Base-by-base conservation (phyloP, 2,888 invertebrate species). In the Aethes cnicana region DNA sequence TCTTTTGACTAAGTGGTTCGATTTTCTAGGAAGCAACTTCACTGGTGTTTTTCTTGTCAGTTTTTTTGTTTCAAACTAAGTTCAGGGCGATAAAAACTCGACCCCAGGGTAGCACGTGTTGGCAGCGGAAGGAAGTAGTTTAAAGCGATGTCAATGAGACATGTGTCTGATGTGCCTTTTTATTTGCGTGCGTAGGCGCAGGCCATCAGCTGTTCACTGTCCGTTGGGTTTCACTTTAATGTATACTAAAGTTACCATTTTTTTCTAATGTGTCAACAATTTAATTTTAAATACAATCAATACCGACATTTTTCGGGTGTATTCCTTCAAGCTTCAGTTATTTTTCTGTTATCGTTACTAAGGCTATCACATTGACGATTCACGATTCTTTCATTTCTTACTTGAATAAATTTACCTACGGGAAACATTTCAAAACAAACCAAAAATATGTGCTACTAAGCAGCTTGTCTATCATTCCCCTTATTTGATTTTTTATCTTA, bases 71-170 rank as follows among this genome's bases (percentile, higher is more conserved):
- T 39, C 14, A 3, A 23, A 1, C n/a, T 39, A 3, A 37, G 8
- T 37, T 37, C 4, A 26, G 14, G 30, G 25, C 14, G 43, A 48
- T 49, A 49, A 39, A 47, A 47, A 43, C 47, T 54, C 59, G 63
- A 62, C 63, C 58, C 61, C 68, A 64, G 68, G 32, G 48, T 7
- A 66, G 63, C 78, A 78, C 77, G 78, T 77, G 78, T 62, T 63
- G 33, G 21, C 21, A 57, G 68, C 67, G 79, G 79, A 79, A 79
- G 79, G 79, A 78, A 78, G 67, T 66, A 63, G 66, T 77, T 74
- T 69, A 61, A 60, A 59, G 36, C 41, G 57, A 61, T 67, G 66
- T 67, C 69, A 70, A 66, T 69, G 71, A 63, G 68, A 70, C 68
- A 48, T 46, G 25, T 52, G 52, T 17, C 26, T 39, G 32, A 37